Conservation (phyloP, 2,113 vertebrate genomes). For the Saimiri boliviensis region DNA sequence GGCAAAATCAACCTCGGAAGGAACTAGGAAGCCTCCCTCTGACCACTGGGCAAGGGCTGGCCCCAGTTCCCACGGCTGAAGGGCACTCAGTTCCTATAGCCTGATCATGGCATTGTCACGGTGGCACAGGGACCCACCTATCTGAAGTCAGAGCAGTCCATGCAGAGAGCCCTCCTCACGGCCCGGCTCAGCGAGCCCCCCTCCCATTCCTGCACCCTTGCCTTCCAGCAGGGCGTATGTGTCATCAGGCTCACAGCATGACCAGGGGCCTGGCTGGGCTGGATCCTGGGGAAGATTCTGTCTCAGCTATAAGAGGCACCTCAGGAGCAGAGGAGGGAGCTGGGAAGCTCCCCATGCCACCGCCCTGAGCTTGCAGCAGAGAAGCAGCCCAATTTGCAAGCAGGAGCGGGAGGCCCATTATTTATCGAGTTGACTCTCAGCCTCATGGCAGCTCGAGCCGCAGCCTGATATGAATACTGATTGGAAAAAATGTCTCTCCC, state of each 20-base stretch:
- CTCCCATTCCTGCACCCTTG: background rate
- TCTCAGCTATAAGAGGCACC: background rate
- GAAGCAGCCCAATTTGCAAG: background rate
- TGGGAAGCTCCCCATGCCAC: background rate
- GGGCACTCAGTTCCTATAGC: no score
- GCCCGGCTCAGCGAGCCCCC: background rate
- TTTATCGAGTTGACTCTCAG: background rate
- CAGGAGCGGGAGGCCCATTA: background rate
- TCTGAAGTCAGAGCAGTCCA: background rate
- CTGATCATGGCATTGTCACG: accelerated
- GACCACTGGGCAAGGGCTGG: no score
- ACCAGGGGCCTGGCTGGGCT: background rate
- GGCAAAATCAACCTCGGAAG: no score
- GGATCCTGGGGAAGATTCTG: accelerated
- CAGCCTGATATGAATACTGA: background rate
- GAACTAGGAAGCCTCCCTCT: no score
- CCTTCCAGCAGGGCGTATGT: background rate
- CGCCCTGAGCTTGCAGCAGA: background rate
- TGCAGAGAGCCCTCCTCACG: background rate
- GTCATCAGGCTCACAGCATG: background rate
- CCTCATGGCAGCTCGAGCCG: background rate
- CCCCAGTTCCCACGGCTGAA: no score
- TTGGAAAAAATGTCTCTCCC: background rate
- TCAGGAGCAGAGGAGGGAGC: background rate
- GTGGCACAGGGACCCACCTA: background rate